Conservation (phyloP, 2,888 invertebrate genomes). For the Caenorhabditis japonica region DNA sequence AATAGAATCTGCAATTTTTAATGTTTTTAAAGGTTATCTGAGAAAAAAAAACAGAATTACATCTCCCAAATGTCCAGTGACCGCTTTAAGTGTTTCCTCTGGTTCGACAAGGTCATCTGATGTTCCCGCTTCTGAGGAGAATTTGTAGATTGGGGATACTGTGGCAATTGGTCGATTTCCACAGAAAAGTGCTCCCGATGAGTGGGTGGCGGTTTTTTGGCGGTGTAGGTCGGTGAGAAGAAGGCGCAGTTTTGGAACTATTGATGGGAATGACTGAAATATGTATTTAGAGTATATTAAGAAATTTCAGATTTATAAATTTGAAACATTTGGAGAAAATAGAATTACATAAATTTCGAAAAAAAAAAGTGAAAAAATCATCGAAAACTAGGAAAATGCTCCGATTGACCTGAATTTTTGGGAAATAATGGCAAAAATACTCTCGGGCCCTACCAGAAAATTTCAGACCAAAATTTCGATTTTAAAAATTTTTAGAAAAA, state of each 20-base stretch:
- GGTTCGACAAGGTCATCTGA: slow-evolving; percentile 8
- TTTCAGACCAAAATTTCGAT: too few relatives aligned
- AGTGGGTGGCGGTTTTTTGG: neutral
- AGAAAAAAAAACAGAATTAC: slow-evolving; percentile 40
- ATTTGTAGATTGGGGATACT: neutral
- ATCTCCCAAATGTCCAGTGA: slow-evolving; percentile 56
- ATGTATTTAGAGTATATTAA: too few relatives aligned
- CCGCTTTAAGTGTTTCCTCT: slow-evolving; percentile 58
- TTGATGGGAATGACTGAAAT: slow-evolving; percentile 30
- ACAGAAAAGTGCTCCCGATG: slow-evolving; percentile 27
- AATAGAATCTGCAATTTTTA: slow-evolving; percentile 65
- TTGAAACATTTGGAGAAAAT: too few relatives aligned
- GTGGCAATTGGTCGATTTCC: slow-evolving; percentile 30
- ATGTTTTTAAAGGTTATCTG: too few relatives aligned
- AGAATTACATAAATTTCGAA: too few relatives aligned
- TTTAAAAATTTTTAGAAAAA: too few relatives aligned
- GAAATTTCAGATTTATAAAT: too few relatives aligned
- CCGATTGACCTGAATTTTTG: too few relatives aligned
- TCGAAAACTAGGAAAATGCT: too few relatives aligned
- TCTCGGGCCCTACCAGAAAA: too few relatives aligned
- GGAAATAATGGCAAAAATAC: too few relatives aligned
- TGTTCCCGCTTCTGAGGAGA: slow-evolving; percentile 5
- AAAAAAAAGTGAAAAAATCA: too few relatives aligned
- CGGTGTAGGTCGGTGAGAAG: slow-evolving; percentile 10
- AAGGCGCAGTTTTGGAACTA: slow-evolving; percentile 26